Conservation (phyloP, 2,888 invertebrate genomes). For the Dicycla oo region DNA sequence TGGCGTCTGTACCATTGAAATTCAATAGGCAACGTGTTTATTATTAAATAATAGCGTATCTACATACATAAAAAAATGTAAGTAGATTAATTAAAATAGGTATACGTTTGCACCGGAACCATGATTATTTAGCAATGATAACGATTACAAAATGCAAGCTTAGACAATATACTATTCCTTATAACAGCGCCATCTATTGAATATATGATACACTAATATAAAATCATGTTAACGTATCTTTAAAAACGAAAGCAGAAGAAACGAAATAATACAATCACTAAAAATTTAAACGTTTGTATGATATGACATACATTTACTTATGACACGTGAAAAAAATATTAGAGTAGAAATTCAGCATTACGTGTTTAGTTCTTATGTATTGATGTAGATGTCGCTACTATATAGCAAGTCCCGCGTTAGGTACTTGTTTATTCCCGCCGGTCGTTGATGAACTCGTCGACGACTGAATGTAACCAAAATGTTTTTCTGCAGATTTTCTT, state of each 20-base stretch:
- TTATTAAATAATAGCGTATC: neutral
- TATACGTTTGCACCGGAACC: neutral
- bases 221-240: neutral
- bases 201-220: neutral
- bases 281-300: neutral
- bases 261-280: neutral
- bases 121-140: neutral
- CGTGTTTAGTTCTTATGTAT: constrained; percentile 6
- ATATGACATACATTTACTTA: too few species aligned
- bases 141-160: neutral
- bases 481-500: neutral
- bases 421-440: neutral
- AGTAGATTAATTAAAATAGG: neutral
- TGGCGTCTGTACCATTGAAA: constrained; percentile 27
- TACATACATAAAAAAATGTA: neutral
- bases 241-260: neutral
- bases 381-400: constrained; percentile 27
- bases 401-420: neutral
- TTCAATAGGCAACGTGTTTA: neutral
- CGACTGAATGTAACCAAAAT: neutral
- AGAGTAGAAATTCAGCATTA: neutral
- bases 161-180: neutral
- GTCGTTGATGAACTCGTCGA: neutral
- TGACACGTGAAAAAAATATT: neutral
- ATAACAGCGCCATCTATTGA: constrained; percentile 36